phyloP scores from a whole-genome alignment of 1,140 invertebrate species.

The Phocides pigmalion region DNA sequence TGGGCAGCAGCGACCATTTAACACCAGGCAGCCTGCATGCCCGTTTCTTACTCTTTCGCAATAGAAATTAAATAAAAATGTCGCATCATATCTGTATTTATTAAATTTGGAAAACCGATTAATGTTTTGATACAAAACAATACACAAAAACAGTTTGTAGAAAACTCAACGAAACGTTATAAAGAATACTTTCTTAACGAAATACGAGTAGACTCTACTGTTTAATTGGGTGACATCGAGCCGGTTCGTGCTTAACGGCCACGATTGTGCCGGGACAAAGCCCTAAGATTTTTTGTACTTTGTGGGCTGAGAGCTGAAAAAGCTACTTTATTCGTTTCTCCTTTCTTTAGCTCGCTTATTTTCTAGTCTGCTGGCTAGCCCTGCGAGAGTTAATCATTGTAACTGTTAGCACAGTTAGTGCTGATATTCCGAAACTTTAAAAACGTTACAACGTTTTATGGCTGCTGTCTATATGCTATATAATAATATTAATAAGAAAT shows the following conservation, averaged over 20 bases:
- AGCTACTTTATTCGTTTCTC: slow-evolving; percentile 22
- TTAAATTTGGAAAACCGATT: too few species aligned
- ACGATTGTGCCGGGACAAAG: slow-evolving; percentile 9
- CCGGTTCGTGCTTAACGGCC: slow-evolving; percentile 2
- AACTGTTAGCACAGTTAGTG: slow-evolving; percentile 6
- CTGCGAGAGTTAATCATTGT: slow-evolving; percentile 24
- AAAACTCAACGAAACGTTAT: neutral
- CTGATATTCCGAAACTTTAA: neutral
- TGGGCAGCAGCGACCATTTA: too few species aligned
- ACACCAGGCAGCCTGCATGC: too few species aligned
- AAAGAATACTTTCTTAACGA: neutral
- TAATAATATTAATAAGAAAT: too few species aligned
- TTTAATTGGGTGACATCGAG: slow-evolving; percentile 12
- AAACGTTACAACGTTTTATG: too few species aligned
- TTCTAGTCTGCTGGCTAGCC: slow-evolving; percentile 24
- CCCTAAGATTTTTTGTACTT: slow-evolving; percentile 17
- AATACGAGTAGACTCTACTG: neutral
- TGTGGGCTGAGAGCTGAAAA: slow-evolving; percentile 14
- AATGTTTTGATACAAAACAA: neutral
- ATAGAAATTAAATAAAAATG: too few species aligned
- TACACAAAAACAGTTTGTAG: neutral
- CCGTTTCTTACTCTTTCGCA: too few species aligned
- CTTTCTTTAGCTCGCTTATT: slow-evolving; percentile 24
- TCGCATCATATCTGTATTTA: too few species aligned
- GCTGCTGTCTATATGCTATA: too few species aligned